phyloP scores from a whole-genome alignment of 92 coral and sea anemone genomes.

The Palythoa grandis region DNA sequence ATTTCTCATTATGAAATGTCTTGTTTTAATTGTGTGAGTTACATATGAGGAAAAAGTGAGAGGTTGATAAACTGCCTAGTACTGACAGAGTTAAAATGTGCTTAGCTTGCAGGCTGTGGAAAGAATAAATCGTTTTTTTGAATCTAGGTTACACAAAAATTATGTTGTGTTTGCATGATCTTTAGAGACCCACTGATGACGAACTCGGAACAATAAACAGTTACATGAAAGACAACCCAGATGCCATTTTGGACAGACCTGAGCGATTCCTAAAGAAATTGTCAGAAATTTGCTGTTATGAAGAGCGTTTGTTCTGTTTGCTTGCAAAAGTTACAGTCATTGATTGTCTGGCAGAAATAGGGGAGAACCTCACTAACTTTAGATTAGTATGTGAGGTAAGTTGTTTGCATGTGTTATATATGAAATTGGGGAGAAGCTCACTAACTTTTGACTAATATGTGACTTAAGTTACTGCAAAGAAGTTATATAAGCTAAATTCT shows the following conservation, averaged over 20 bases:
- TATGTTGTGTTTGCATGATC: background rate
- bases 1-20: too few relatives aligned
- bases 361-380: conserved; percentile 82
- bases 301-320: conserved; percentile 83
- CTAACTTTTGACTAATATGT: conserved; percentile 86
- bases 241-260: conserved; percentile 81
- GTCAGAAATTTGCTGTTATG: conserved; percentile 82
- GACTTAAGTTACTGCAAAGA: conserved; percentile 51
- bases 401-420: too few relatives aligned
- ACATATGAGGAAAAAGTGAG: too few relatives aligned
- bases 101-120: too few relatives aligned
- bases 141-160: too few relatives aligned
- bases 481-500: too few relatives aligned
- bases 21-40: too few relatives aligned
- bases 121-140: too few relatives aligned
- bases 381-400: conserved; percentile 87
- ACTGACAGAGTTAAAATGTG: too few relatives aligned
- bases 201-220: conserved; percentile 65
- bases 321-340: conserved; percentile 73
- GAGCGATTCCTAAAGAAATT: conserved; percentile 81
- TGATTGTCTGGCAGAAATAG: conserved; percentile 77
- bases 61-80: too few relatives aligned
- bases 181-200: conserved; percentile 81
- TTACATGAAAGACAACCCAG: conserved; percentile 69
- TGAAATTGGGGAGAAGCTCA: conserved; percentile 80